phyloP scores from a whole-genome alignment of 1,140 invertebrate species.

The Sycophila sp. region DNA sequence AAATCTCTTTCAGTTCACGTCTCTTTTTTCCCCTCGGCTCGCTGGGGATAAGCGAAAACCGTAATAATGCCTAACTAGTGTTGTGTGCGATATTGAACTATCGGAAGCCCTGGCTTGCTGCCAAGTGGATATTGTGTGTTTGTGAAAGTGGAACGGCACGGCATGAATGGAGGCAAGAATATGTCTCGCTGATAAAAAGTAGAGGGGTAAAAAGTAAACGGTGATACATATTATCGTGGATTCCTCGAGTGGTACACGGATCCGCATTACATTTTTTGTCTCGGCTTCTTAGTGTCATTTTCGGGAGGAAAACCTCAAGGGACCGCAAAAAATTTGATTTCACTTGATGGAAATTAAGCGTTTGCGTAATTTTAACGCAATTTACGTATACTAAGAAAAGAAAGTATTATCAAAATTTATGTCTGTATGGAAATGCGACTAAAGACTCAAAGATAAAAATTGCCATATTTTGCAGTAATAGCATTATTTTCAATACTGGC shows the following conservation, averaged over 20 bases:
- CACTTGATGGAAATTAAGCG: no score
- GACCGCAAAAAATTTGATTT: no score
- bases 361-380: no score
- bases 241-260: background rate
- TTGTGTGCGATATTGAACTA: conserved; percentile 12
- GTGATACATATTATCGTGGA: background rate
- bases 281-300: no score
- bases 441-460: no score
- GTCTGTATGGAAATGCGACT: no score
- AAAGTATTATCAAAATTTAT: no score
- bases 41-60: background rate
- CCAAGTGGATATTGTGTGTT: conserved; percentile 2
- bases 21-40: background rate
- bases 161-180: background rate
- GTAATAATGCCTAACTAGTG: conserved; percentile 1
- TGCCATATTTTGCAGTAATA: no score
- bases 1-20: background rate
- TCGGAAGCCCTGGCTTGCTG: background rate
- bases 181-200: background rate
- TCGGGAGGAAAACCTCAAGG: no score
- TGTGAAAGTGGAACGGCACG: background rate
- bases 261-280: background rate
- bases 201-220: no score
- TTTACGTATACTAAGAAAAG: no score
- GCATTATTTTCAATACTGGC: no score